Conservation (phyloP, 2,888 invertebrate species). For the Eupithecia inturbata region DNA sequence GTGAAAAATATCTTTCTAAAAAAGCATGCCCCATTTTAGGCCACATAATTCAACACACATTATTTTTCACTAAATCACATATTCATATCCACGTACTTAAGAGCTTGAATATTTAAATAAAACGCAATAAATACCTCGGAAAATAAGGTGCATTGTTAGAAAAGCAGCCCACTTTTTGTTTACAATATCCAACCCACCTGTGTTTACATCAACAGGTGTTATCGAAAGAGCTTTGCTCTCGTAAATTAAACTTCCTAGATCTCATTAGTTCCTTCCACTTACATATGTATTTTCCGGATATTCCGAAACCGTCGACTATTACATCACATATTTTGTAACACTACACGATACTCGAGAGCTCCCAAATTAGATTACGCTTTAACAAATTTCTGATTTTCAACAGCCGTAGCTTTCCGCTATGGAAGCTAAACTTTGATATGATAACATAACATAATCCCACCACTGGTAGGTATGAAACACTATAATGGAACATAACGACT, state of each 20-base stretch:
- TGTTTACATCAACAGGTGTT: constrained; percentile 29
- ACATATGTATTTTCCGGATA: constrained; percentile 57
- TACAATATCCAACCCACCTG: constrained; percentile 35
- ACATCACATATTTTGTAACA: constrained; percentile 79
- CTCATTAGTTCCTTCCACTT: constrained; percentile 46
- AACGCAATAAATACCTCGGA: not conserved
- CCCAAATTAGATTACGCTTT: constrained; percentile 68
- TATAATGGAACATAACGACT: not conserved
- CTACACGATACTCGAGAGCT: constrained; percentile 68
- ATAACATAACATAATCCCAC: not conserved
- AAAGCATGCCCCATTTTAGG: not conserved
- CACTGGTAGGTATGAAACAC: constrained; percentile 3
- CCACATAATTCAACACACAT: not conserved
- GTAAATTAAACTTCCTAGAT: constrained; percentile 28
- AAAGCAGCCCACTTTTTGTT: constrained; percentile 28
- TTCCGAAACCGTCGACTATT: constrained; percentile 63
- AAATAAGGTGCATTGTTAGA: not conserved
- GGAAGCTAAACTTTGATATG: not conserved
- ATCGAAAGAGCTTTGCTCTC: constrained; percentile 22
- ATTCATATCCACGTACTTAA: not conserved
- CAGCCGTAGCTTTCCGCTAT: not conserved
- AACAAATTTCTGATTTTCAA: constrained; percentile 48
- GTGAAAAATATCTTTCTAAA: not conserved
- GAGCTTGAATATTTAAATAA: not conserved
- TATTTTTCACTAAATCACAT: not conserved